Evolutionary conservation across 2,888 invertebrate species (phyloP).

Genomic region (Gymnosoma rotundatum): DNA sequence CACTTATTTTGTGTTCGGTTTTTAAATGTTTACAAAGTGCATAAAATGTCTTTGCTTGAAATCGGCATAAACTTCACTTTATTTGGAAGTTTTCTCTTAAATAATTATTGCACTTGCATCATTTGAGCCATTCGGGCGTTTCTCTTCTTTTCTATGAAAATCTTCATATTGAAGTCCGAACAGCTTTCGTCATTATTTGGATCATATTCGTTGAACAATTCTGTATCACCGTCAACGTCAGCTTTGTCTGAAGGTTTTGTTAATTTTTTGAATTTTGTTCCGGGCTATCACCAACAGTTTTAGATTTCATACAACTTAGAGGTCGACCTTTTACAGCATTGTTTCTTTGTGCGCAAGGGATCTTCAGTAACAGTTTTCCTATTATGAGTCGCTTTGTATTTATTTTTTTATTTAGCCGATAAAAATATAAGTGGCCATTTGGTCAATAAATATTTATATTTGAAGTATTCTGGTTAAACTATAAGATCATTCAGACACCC

Average conservation of each 20-base stretch:
- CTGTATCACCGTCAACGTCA: background rate
- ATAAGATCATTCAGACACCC: too few relatives aligned
- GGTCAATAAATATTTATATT: too few relatives aligned
- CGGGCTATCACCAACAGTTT: too few relatives aligned
- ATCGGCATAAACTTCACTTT: slow-evolving; percentile 61
- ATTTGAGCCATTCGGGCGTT: background rate
- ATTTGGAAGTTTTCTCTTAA: slow-evolving; percentile 65
- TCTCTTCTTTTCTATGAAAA: background rate
- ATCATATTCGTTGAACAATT: slow-evolving; percentile 19
- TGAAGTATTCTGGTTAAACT: too few relatives aligned
- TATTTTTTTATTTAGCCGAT: too few relatives aligned
- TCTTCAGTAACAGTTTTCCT: too few relatives aligned
- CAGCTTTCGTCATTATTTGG: slow-evolving; percentile 8
- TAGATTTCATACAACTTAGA: too few relatives aligned
- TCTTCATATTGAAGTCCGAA: slow-evolving; percentile 37
- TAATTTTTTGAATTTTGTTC: too few relatives aligned
- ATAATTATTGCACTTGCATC: slow-evolving; percentile 58
- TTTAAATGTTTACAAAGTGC: slow-evolving; percentile 64
- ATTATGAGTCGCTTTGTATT: too few relatives aligned
- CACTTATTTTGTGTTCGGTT: slow-evolving; percentile 73
- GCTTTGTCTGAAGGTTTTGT: background rate
- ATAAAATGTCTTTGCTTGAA: slow-evolving; percentile 50
- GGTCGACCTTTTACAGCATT: too few relatives aligned
- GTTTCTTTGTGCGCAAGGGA: too few relatives aligned
- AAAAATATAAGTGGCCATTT: too few relatives aligned